A percentile compares a stretch with the other conserved stretches of the same genome.
Conservation (phyloP, 2,113 vertebrate species). For the Grus americana region DNA sequence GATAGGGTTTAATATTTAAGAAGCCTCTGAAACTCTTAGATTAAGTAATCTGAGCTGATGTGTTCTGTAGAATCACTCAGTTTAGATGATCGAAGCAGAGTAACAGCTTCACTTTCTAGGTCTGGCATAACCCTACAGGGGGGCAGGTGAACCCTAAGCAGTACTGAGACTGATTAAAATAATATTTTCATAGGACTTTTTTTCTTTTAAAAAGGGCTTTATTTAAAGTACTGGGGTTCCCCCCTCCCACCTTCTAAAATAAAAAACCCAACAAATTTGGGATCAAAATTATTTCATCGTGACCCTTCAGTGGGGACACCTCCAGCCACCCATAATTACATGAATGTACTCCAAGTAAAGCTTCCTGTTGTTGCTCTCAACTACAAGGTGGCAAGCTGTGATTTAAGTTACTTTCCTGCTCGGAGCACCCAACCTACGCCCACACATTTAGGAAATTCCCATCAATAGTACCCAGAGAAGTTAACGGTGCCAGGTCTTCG, state of each 20-base stretch:
- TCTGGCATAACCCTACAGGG: neutral
- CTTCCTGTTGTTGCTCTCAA: neutral
- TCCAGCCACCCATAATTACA: neutral
- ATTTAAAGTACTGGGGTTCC: neutral
- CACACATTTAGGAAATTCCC: neutral
- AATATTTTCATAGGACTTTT: neutral
- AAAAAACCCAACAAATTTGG: neutral
- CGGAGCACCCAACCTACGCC: neutral
- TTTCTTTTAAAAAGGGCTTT: neutral
- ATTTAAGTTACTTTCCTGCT: neutral
- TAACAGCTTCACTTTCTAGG: neutral
- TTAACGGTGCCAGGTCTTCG: neutral
- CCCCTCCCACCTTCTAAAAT: neutral
- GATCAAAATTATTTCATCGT: neutral
- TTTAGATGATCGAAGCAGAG: neutral
- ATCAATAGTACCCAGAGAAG: neutral
- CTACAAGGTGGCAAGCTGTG: neutral
- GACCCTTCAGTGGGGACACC: neutral
- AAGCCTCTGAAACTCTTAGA: neutral
- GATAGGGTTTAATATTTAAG: neutral
- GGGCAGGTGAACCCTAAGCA: neutral
- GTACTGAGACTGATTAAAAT: neutral
- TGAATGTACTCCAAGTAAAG: neutral
- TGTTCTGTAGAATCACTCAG: neutral
- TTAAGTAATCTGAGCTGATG: neutral